phyloP scores from a whole-genome alignment of 2,113 vertebrate species.

The Tonatia bakeri region DNA sequence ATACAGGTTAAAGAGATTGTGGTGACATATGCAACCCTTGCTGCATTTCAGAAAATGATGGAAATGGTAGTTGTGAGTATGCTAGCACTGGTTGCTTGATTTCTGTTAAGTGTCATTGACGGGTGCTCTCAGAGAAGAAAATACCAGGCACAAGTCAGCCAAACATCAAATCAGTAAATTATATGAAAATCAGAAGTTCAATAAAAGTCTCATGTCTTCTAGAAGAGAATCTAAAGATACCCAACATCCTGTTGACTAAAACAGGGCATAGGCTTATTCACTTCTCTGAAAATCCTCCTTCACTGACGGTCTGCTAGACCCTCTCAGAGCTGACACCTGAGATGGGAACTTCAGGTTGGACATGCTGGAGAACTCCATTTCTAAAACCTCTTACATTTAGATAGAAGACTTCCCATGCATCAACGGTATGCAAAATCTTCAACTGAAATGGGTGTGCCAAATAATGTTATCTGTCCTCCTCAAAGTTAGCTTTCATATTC shows the following conservation, averaged over 20 bases:
- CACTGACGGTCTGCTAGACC: background rate
- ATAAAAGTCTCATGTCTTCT: background rate
- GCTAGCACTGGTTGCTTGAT: background rate
- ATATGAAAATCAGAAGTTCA: background rate
- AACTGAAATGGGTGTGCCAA: background rate
- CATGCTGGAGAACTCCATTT: background rate
- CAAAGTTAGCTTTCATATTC: background rate
- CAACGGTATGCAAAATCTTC: background rate
- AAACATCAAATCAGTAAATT: background rate
- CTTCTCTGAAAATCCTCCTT: background rate
- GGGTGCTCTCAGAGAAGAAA: background rate
- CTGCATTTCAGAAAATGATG: background rate
- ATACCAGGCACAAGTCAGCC: background rate
- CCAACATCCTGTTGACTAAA: background rate
- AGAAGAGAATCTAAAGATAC: background rate
- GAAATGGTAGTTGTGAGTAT: background rate
- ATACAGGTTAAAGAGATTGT: background rate
- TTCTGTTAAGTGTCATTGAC: background rate
- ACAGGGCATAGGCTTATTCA: background rate
- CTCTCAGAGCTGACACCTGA: background rate
- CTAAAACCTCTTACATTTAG: background rate
- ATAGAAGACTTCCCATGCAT: background rate
- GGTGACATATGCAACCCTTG: background rate
- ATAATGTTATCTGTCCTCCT: background rate
- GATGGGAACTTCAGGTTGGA: background rate